These are phyloP conservation scores for Heteromormyrus szaboi DNA, from an alignment of 2,797 vertebrate species.

Conservation along the genomic window DNA sequence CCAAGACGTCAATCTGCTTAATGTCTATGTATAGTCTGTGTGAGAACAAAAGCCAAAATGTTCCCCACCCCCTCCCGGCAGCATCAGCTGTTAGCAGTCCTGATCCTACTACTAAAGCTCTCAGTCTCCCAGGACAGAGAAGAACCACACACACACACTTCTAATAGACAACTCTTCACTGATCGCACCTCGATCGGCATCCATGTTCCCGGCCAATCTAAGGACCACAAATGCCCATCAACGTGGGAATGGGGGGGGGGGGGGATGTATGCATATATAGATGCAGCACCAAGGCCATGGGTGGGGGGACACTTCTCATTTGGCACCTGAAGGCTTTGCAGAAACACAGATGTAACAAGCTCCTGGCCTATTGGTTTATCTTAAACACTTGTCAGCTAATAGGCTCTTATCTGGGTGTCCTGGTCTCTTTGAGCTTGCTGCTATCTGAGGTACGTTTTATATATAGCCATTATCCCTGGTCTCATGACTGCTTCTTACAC, in stretches of 20 bases:
- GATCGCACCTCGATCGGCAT: not conserved
- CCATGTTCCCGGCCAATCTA: not conserved
- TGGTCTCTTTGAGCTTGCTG: constrained; percentile 36
- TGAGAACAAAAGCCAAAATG: not conserved
- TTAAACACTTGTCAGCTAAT: constrained; percentile 34
- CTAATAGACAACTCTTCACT: not conserved
- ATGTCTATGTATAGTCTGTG: constrained; percentile 11
- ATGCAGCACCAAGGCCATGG: not conserved
- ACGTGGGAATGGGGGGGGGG: not conserved
- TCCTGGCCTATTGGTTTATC: constrained; percentile 32
- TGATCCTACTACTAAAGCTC: not conserved
- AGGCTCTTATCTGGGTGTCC: constrained; percentile 42
- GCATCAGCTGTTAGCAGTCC: not conserved
- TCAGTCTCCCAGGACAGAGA: not conserved
- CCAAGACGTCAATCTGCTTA: constrained; percentile 6
- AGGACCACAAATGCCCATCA: not conserved
- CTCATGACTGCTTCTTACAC: constrained; percentile 62
- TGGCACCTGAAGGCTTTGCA: not conserved
- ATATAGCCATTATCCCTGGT: constrained; percentile 58
- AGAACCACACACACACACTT: not conserved
- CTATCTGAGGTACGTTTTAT: constrained; percentile 50
- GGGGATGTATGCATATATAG: not conserved
- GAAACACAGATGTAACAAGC: constrained; percentile 26
- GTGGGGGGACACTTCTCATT: not conserved
- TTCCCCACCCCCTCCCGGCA: not conserved